Base-by-base conservation (phyloP, 2,888 invertebrate species). In the Eilema griseolum region DNA sequence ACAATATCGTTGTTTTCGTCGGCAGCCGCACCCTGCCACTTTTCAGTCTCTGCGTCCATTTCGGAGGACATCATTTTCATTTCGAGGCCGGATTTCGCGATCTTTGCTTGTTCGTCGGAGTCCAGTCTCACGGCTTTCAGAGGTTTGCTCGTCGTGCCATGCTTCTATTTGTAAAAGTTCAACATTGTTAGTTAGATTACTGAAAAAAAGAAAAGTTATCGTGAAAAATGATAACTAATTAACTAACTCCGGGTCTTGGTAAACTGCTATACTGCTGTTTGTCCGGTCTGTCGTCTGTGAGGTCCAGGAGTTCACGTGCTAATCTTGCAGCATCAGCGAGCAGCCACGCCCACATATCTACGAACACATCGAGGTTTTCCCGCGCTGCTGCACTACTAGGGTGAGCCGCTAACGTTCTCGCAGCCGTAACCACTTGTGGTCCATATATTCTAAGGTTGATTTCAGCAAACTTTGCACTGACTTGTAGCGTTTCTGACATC, bases 11-110 rank as follows among this genome's bases (percentile, higher is more conserved):
- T 97, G 90, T 97, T 97, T 90, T 97, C 97, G 87, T 97, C 97
- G 71, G 97, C 95, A 81, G 96, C 97, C 56, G 97, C 96, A 10
- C 96, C 96, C 88, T 98, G 98, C 99, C 99, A 99, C 92, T 99
- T 99, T 85, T 99, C 99, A 77, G 99, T 98, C 94, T 99, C 99
- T 12, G 99, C 98, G 89, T 98, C 98, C 97, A 98, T 98, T 95
- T 99, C 99, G 70, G 98, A 98, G 31, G 99, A 95, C 89, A 98
- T 98, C 93, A 99, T 96, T 95, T 99, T 99, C 98, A 99, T 99
- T 94, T 99, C 99, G 78, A 99, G 94, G 41, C 99, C 99, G 67
- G 99, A 97, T 93, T 99, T 99, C 7, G 99, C 99, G 85, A 99
- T 99, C 95, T 99, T 99, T 64, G 99, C 99, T 95, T 99, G 99